Percentiles rank a stretch among this genome's conserved stretches.
Conservation (phyloP, 2,797 vertebrate species). For the Sebastes reedi region DNA sequence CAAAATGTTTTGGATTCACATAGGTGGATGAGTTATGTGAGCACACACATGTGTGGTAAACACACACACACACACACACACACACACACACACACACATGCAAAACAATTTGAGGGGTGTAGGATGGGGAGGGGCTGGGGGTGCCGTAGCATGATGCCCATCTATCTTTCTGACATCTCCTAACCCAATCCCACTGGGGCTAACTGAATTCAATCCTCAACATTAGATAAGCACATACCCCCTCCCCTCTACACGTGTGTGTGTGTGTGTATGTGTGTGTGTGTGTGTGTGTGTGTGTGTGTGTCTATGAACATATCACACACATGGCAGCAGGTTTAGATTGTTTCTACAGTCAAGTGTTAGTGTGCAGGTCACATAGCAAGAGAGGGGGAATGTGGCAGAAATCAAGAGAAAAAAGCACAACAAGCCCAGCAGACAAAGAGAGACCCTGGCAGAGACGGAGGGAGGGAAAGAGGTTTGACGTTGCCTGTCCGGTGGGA, state of each 20-base stretch:
- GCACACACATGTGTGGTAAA: constrained; percentile 57
- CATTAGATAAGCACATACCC: constrained; percentile 86
- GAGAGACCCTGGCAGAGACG: constrained; percentile 35
- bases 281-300: constrained; percentile 45
- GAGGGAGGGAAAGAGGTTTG: constrained; percentile 54
- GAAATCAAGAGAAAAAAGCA: constrained; percentile 58
- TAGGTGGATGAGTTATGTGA: constrained; percentile 22
- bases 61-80: constrained; percentile 68
- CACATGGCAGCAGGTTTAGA: constrained; percentile 60
- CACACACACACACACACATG: constrained; percentile 73
- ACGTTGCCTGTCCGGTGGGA: constrained; percentile 59
- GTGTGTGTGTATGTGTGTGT: neutral
- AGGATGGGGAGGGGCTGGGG: constrained; percentile 43
- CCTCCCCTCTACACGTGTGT: constrained; percentile 38
- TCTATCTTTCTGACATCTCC: constrained; percentile 89
- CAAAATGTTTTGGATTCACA: constrained; percentile 32
- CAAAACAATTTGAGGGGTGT: constrained; percentile 78
- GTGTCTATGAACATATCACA: constrained; percentile 60
- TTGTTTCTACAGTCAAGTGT: constrained; percentile 74
- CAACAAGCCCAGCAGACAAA: constrained; percentile 59
- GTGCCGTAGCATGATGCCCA: constrained; percentile 81
- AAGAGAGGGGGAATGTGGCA: constrained; percentile 47
- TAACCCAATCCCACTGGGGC: constrained; percentile 87
- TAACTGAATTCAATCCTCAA: constrained; percentile 87
- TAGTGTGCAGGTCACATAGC: constrained; percentile 77